phyloP scores from a whole-genome alignment of 2,797 vertebrate species.

The Anisognathus igniventris region DNA sequence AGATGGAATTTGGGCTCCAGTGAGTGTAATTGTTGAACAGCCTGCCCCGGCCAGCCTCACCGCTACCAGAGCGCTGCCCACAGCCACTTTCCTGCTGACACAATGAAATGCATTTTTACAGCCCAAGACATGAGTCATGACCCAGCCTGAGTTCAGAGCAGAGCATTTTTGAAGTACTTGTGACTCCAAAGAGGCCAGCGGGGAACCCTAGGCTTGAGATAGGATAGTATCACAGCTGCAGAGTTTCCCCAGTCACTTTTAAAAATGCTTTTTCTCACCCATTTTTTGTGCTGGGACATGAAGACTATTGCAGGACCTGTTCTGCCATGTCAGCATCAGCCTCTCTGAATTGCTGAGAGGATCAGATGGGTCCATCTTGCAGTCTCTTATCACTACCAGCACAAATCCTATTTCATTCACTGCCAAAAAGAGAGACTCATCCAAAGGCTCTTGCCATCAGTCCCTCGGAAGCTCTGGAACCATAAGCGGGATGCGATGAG shows the following conservation, averaged over 20 bases:
- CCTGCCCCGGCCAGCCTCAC: fast-evolving
- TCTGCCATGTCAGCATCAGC: not conserved
- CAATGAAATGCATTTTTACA: not conserved
- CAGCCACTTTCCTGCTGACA: not conserved
- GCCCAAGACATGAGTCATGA: not conserved
- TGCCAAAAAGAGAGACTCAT: not conserved
- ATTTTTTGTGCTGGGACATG: not conserved
- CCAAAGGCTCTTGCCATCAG: not conserved
- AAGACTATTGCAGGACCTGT: not conserved
- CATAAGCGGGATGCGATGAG: fast-evolving
- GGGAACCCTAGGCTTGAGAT: not conserved
- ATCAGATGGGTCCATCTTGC: not conserved
- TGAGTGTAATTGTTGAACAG: fast-evolving
- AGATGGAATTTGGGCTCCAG: not conserved
- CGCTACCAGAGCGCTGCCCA: not conserved
- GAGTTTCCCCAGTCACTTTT: not conserved
- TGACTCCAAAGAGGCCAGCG: not conserved
- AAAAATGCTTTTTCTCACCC: not conserved
- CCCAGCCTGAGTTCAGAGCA: not conserved
- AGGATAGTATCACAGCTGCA: not conserved
- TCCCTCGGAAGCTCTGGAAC: fast-evolving
- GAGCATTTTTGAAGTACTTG: not conserved
- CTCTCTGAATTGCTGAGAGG: fast-evolving
- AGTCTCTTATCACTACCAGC: not conserved
- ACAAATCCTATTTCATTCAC: not conserved